Conservation (phyloP, 2,888 invertebrate species). For the Liodrosophila aerea region DNA sequence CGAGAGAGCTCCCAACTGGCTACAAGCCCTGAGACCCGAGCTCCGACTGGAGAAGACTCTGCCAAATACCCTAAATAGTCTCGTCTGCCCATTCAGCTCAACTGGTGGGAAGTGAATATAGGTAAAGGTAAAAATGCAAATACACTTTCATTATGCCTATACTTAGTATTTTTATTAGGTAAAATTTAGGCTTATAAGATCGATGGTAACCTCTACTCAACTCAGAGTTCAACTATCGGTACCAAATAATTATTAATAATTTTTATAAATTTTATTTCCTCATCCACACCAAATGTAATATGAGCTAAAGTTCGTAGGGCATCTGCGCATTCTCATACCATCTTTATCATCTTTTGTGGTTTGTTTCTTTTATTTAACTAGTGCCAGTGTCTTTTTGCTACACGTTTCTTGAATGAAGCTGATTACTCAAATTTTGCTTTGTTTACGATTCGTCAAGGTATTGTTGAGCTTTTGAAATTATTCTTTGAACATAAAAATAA, state of each 20-base stretch:
- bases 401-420: slow-evolving; percentile 72
- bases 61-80: neutral
- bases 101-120: slow-evolving; percentile 45
- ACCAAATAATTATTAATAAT: too few species aligned
- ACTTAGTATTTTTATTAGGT: neutral
- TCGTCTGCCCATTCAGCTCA: slow-evolving; percentile 34
- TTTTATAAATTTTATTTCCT: too few species aligned
- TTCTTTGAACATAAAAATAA: neutral
- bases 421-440: slow-evolving; percentile 73
- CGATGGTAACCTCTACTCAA: too few species aligned
- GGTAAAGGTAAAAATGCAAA: too few species aligned
- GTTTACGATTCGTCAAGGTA: slow-evolving; percentile 71
- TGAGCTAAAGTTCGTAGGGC: too few species aligned
- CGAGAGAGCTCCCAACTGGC: slow-evolving; percentile 26
- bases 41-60: slow-evolving; percentile 13
- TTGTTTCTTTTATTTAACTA: slow-evolving; percentile 47
- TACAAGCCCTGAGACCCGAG: slow-evolving; percentile 3
- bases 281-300: too few species aligned
- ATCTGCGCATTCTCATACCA: slow-evolving; percentile 6
- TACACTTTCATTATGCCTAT: neutral
- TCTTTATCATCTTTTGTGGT: slow-evolving; percentile 18
- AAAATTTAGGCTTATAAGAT: neutral
- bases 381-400: slow-evolving; percentile 48
- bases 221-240: too few species aligned
- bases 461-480: slow-evolving; percentile 39